Conservation (phyloP, 1,140 invertebrate genomes). For the Branchinecta lindahli region DNA sequence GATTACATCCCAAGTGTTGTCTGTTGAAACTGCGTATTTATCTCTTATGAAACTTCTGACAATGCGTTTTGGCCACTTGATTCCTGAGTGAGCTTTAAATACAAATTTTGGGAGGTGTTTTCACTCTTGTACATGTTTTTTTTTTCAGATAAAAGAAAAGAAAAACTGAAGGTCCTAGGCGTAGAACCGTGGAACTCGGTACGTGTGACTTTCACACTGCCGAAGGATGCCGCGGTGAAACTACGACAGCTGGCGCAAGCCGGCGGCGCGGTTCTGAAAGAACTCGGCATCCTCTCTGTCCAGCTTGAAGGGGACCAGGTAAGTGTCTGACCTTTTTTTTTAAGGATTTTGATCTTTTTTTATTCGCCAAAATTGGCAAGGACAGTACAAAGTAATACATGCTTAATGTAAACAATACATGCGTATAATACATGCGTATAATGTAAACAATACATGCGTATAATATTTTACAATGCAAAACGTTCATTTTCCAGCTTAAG, state of each 20-base stretch:
- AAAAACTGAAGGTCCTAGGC: slow-evolving; percentile 47
- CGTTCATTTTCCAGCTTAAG: too few species aligned
- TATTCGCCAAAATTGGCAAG: neutral
- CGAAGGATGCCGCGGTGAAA: slow-evolving; percentile 75
- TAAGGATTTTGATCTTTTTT: neutral
- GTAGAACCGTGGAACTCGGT: slow-evolving; percentile 98
- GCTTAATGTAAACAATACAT: neutral
- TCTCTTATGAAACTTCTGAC: too few species aligned
- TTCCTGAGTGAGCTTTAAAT: too few species aligned
- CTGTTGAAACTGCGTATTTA: too few species aligned
- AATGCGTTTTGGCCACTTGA: too few species aligned
- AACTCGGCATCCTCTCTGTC: slow-evolving; percentile 83
- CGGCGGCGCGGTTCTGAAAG: slow-evolving; percentile 65
- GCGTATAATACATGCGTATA: too few species aligned
- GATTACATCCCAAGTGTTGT: too few species aligned
- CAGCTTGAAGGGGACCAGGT: slow-evolving; percentile 91
- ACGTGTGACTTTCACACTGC: slow-evolving; percentile 88
- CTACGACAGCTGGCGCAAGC: slow-evolving; percentile 75
- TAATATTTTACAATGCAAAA: too few species aligned
- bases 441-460: too few species aligned
- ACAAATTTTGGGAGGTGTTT: neutral
- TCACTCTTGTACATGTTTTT: slow-evolving; percentile 10
- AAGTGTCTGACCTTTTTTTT: slow-evolving; percentile 19
- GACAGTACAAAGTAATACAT: neutral
- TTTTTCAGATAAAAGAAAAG: slow-evolving; percentile 36